Evolutionary conservation across 2,888 invertebrate species (phyloP).

Genomic region (Trileptium ribeirensis): DNA sequence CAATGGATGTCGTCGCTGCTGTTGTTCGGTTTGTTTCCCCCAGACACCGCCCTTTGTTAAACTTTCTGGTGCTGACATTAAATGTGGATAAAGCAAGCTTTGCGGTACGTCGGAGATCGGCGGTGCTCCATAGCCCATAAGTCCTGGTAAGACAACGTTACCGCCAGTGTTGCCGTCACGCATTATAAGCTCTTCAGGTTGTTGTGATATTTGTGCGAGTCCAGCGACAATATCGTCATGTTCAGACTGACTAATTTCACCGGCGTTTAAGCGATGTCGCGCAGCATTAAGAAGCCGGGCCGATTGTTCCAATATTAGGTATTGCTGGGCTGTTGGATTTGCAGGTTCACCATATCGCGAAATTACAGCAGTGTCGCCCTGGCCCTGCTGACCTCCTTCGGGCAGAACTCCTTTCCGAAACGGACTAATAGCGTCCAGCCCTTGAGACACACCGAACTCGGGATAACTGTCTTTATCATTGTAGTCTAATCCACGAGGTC

Average conservation of each 20-base stretch:
- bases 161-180: background rate
- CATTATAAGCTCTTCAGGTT: too few species aligned
- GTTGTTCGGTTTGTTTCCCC: too few species aligned
- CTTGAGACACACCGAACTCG: background rate
- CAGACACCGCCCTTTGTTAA: too few species aligned
- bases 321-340: background rate
- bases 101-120: background rate
- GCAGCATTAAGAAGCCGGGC: constrained; percentile 9
- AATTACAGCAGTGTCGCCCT: constrained; percentile 38
- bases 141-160: background rate
- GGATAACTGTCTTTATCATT: background rate
- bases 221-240: constrained; percentile 8
- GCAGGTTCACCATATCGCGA: constrained; percentile 47
- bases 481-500: background rate
- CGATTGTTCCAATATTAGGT: background rate
- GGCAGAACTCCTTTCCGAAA: background rate
- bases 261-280: background rate
- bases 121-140: background rate
- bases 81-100: too few species aligned
- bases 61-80: too few species aligned
- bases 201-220: background rate
- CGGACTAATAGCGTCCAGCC: background rate
- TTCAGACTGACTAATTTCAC: constrained; percentile 5
- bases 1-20: background rate
- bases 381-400: background rate